Percentiles rank a stretch among this genome's conserved stretches.
Conservation (phyloP, 2,113 vertebrate genomes). For the Genyomyrus donnyi region DNA sequence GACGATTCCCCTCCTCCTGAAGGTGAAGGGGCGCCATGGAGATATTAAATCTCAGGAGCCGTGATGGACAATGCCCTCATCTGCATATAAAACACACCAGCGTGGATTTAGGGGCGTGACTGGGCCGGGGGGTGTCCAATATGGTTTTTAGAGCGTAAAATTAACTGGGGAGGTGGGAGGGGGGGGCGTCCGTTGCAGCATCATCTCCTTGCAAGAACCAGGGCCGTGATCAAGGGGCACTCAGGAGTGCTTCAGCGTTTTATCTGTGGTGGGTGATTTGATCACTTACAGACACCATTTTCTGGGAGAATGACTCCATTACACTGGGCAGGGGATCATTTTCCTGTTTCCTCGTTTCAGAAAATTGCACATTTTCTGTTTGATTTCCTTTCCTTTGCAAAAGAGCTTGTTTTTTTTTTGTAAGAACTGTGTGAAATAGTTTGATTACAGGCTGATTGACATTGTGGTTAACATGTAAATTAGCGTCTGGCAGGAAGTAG, state of each 20-base stretch:
- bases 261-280: neutral
- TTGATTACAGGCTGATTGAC: constrained; percentile 5
- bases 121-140: neutral
- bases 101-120: neutral
- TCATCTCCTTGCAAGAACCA: neutral
- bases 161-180: neutral
- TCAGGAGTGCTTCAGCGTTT: neutral
- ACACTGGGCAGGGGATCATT: neutral
- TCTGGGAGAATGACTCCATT: neutral
- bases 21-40: neutral
- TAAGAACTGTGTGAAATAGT: neutral
- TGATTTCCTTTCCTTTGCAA: neutral
- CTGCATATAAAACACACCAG: neutral
- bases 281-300: neutral
- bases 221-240: neutral
- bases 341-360: neutral
- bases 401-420: neutral
- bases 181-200: neutral
- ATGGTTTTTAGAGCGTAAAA: neutral
- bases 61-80: neutral
- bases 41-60: neutral
- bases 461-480: neutral
- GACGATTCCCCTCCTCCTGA: neutral
- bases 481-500: neutral
- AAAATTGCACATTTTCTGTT: neutral